Evolutionary conservation across 2,113 vertebrate species (phyloP), one percentile per base, ranked within the genome.

Genomic region (Telmatochromis bifrenatus): DNA sequence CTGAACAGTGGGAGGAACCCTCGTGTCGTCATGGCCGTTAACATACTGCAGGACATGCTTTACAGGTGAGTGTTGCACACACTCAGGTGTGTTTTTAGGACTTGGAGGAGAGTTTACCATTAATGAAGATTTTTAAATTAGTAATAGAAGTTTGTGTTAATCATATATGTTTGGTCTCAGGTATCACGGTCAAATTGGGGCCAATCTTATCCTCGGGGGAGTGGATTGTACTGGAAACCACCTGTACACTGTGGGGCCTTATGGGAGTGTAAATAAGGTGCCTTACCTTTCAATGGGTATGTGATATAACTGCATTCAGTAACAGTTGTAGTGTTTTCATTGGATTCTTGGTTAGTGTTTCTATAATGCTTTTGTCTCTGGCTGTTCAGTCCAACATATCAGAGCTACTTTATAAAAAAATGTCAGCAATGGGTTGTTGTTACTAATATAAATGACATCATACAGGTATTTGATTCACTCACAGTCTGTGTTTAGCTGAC

Each of bases 201-300:
- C 97, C 0, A 95, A 84, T 55, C 95, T 98, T 7, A 95, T 98
- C 4, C 93, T 98, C 15, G 97, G 97, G 1, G 97, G 97, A 6
- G 95, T 97, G 5, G 97, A 98, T 55, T 87, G 94, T 31, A 95
- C 91, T 1, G 97, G 97, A 4, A 96, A 93, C 17, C 97, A 97
- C 53, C 93, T 98, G 47, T 98, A 96, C 82, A 86, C 77, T 1
- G 95, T 98, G 60, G 95, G 96, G 2, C 97, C 97, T 0, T 97
- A 97, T 3, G 97, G 97, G 9, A 95, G 94, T 14, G 95, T 97
- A 6, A 79, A 96, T 13, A 93, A 94, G 4, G 84, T 94, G 12
- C 96, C 96, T 17, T 98, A 95, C 88, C 87, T 96, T 1, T 91
- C 97, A 9, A 96, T 97, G 95, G 97, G 97, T 98, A 90, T 4